Evolutionary conservation across 2,113 vertebrate genomes (phyloP), one percentile per base, ranked within the genome.

Genomic region (Rhinopithecus roxellana): DNA sequence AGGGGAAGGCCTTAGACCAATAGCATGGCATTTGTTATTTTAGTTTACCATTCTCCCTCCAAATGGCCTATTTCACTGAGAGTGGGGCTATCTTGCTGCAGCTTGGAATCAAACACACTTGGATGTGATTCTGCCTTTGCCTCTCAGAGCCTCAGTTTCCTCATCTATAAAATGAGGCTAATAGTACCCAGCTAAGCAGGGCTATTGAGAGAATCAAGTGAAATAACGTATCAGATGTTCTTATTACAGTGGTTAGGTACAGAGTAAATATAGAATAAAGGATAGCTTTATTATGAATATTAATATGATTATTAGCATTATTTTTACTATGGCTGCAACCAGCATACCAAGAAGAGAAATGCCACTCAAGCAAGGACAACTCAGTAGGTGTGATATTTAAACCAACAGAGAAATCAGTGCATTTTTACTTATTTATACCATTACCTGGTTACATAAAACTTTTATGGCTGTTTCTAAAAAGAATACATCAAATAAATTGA

Each of bases 391-490:
- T 72, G 85, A 27, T 6, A 13, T 64, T 90, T 55, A 75, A 82
- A 64, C 52, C 50, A 95, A 52, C 50, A 64, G 59, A 90, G 45
- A 35, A 14, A 59, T 9, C 20, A 2, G 43, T 27, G 35, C 20
- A 27, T 59, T 80, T 82, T 79, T 45, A 79, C 40, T 78, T 92
- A 69, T 69, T 70, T 96, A 69, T 75, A 13, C 45, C 20, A 2
- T 78, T 89, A 72, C 50, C 43, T 30, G 11, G 50, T 69, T 55
- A 74, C 67, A 72, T 93, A 70, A 92, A 81, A 91, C 43, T 91
- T 92, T 82, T 67, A 8, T 79, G 32, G 43, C 16, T 55, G 40
- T 93, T 97, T 89, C 89, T 89, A 89, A 78, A 84, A 93, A 38
- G 32, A 38, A 67, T 67, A 27, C 11, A 87, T 96, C 84, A 91